phyloP scores from a whole-genome alignment of 2,113 vertebrate species.

The pig (Sus scrofa) region T2T-Sscrofa CM000816.6:99403001-99403500 shows the following conservation, averaged over 20 bases:
- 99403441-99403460: background rate
- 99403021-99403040: background rate
- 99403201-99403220: constrained; percentile 27
- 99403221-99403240: background rate
- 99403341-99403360: background rate
- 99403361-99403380: background rate
- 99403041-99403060: background rate
- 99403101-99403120: background rate
- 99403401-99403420: background rate
- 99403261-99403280: background rate
- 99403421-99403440: background rate
- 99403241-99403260: background rate
- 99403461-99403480: background rate
- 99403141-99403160: background rate
- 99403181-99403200: background rate
- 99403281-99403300: constrained; percentile 25
- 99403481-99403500: background rate
- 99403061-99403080: background rate
- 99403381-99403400: background rate
- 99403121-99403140: background rate
- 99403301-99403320: constrained; percentile 4
- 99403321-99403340: background rate
- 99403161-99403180: constrained; percentile 28
- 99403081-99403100: background rate
- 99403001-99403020: background rate